A percentile compares a stretch with the other conserved stretches of the same genome.
Evolutionary conservation across 2,113 vertebrate species (phyloP).

Genomic region (Nothoprocta perdicaria): DNA sequence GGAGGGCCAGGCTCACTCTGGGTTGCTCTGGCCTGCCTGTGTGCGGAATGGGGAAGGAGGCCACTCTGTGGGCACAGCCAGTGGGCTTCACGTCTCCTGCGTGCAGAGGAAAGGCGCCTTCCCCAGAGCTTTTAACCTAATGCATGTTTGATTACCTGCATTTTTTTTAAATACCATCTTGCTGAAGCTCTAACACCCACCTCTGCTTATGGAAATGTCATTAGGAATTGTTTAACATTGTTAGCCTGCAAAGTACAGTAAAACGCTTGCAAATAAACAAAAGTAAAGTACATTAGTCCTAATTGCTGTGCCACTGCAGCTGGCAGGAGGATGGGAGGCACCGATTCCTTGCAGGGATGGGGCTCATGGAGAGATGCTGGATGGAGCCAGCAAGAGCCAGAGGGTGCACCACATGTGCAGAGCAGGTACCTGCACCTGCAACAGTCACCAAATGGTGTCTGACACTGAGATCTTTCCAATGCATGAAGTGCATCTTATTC

Average conservation of each 20-base stretch:
- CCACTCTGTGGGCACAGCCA: rapidly evolving
- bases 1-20: neutral
- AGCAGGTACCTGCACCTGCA: neutral
- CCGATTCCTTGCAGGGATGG: neutral
- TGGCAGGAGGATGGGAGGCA: neutral
- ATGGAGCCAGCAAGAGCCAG: rapidly evolving
- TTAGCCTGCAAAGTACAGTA: conserved; percentile 26
- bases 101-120: neutral
- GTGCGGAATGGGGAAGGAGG: rapidly evolving
- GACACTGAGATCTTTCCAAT: neutral
- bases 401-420: neutral
- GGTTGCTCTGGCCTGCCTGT: neutral
- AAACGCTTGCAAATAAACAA: conserved; percentile 39
- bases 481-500: neutral
- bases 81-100: neutral
- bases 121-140: neutral
- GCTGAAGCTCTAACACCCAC: conserved; percentile 31
- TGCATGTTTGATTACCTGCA: conserved; percentile 9
- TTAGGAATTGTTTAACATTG: conserved; percentile 59
- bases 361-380: neutral
- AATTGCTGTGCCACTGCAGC: neutral
- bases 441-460: rapidly evolving
- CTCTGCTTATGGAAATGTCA: conserved; percentile 51
- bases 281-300: neutral
- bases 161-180: conserved; percentile 12